Evolutionary conservation across 2,113 vertebrate genomes (phyloP).

Genomic region (Amazona guildingii): DNA sequence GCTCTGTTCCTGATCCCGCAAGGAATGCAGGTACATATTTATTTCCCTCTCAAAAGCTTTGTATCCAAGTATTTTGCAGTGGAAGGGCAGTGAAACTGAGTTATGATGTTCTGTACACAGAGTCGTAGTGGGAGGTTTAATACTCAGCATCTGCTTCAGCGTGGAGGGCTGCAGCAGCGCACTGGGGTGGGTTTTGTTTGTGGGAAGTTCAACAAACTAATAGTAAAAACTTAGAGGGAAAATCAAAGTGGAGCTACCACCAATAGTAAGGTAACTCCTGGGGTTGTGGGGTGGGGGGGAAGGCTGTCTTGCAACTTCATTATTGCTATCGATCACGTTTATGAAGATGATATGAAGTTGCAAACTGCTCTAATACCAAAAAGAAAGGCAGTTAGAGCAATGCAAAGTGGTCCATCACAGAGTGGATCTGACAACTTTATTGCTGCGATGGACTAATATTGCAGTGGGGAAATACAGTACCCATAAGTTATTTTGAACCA

Average conservation of each 20-base stretch:
- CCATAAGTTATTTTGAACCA: constrained; percentile 32
- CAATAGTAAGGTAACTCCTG: not conserved
- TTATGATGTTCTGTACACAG: not conserved
- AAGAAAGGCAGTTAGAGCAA: constrained; percentile 39
- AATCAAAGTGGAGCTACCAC: accelerated
- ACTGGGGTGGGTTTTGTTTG: too few relatives aligned
- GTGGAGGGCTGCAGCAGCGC: not conserved
- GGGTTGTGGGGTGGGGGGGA: not conserved
- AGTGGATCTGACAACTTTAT: constrained; percentile 56
- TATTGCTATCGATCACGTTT: constrained; percentile 56
- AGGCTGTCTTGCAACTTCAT: constrained; percentile 26
- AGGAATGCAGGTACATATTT: accelerated
- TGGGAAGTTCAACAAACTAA: not conserved
- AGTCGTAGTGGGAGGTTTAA: not conserved
- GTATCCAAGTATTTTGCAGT: accelerated
- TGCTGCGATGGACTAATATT: not conserved
- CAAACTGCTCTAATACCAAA: constrained; percentile 31
- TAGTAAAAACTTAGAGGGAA: not conserved
- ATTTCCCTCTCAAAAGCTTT: accelerated
- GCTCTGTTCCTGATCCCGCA: not conserved
- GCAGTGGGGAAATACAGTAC: not conserved
- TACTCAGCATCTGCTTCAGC: not conserved
- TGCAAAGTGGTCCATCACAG: constrained; percentile 54
- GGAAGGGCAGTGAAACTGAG: not conserved
- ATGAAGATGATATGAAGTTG: constrained; percentile 51